Evolutionary conservation across 2,797 vertebrate genomes (phyloP).

Genomic region (Phalanger gymnotis): DNA sequence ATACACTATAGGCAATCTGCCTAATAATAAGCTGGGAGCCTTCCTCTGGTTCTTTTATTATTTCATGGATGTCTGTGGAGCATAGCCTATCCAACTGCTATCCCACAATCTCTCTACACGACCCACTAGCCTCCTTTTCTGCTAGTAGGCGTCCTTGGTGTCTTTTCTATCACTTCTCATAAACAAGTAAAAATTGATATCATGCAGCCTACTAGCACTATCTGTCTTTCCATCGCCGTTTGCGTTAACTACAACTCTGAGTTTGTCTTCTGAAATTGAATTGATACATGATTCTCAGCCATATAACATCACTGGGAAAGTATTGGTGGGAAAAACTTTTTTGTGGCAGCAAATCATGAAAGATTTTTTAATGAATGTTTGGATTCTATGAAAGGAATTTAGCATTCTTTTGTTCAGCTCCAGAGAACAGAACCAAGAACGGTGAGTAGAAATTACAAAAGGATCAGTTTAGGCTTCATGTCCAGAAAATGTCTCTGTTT

Average conservation of each 20-base stretch:
- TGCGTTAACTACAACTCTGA: neutral
- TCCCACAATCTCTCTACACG: neutral
- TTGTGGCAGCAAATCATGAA: neutral
- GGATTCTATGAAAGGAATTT: neutral
- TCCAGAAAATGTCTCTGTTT: neutral
- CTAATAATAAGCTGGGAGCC: neutral
- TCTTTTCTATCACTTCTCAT: neutral
- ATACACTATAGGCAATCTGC: neutral
- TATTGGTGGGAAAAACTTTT: neutral
- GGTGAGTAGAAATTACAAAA: neutral
- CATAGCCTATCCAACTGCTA: neutral
- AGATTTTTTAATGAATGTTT: neutral
- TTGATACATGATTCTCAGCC: neutral
- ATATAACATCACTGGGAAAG: neutral
- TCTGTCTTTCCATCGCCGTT: neutral
- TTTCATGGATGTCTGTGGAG: neutral
- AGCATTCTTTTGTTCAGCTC: neutral
- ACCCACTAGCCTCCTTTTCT: neutral
- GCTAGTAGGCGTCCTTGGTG: neutral
- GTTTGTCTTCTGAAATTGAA: neutral
- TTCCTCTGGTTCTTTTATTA: neutral
- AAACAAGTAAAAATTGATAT: neutral
- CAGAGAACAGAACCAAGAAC: neutral
- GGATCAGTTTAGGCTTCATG: neutral
- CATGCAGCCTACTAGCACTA: neutral